Conservation (phyloP, 1,140 invertebrate genomes). For the Paramacrobiotus metropolitanus region DNA sequence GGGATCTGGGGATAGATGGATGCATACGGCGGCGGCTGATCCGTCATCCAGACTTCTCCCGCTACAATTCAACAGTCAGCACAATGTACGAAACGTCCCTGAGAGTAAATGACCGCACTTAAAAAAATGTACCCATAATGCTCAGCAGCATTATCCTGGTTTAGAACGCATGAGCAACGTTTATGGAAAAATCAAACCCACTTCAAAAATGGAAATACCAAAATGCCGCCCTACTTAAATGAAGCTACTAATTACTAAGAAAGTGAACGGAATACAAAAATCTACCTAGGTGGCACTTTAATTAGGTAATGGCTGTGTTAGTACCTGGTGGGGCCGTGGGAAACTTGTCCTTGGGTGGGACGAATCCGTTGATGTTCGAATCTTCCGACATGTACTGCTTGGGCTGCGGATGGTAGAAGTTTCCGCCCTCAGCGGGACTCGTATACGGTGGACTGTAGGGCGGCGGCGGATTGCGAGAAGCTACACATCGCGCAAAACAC, state of each 20-base stretch:
- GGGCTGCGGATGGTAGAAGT: slow-evolving; percentile 55
- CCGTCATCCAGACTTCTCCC: not conserved
- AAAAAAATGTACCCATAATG: not conserved
- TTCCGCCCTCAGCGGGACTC: slow-evolving; percentile 42
- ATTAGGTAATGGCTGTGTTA: no score
- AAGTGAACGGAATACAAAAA: slow-evolving; percentile 7
- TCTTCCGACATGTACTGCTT: slow-evolving; percentile 58
- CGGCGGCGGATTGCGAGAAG: slow-evolving; percentile 44
- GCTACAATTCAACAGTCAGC: not conserved
- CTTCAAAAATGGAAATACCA: no score
- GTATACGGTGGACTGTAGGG: slow-evolving; percentile 49
- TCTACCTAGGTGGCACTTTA: no score
- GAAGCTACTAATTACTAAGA: not conserved
- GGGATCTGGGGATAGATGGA: not conserved
- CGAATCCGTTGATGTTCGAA: slow-evolving; percentile 68
- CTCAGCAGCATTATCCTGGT: no score
- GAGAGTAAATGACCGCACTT: not conserved
- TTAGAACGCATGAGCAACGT: no score
- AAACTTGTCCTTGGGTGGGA: slow-evolving; percentile 52
- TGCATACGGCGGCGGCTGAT: not conserved
- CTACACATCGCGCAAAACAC: slow-evolving; percentile 27
- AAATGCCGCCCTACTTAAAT: no score
- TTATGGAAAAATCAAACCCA: no score
- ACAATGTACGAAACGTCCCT: no score
- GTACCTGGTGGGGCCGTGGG: slow-evolving; percentile 40